Conservation (phyloP, 2,888 invertebrate species). For the Crematogaster levior region DNA sequence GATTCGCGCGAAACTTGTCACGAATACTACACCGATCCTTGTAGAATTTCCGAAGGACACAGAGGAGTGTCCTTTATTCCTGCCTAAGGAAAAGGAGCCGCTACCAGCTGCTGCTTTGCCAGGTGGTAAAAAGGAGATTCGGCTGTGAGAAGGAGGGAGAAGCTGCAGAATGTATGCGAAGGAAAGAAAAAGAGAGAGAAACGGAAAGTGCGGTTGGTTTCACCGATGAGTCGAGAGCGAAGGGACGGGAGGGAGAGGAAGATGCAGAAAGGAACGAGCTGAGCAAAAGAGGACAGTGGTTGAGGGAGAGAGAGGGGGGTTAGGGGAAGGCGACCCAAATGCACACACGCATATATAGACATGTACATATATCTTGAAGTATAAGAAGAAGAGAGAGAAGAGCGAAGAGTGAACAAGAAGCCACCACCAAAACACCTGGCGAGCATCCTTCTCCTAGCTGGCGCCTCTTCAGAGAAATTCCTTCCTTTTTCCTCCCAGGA, state of each 20-base stretch:
- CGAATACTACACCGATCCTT: slow-evolving; percentile 45
- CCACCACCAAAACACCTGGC: slow-evolving; percentile 79
- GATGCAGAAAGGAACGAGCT: slow-evolving; percentile 14
- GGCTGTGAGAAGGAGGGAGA: slow-evolving; percentile 30
- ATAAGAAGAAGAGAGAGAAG: slow-evolving; percentile 45
- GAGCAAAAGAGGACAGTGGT: slow-evolving; percentile 33
- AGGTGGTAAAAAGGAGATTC: slow-evolving; percentile 74
- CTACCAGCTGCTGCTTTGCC: slow-evolving; percentile 77
- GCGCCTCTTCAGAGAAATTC: slow-evolving; percentile 76
- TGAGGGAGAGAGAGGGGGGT: slow-evolving; percentile 39
- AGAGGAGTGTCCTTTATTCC: slow-evolving; percentile 65
- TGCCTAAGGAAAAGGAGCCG: slow-evolving; percentile 61
- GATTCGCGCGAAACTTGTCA: slow-evolving; percentile 28
- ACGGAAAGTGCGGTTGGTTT: slow-evolving; percentile 41
- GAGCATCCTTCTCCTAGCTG: slow-evolving; percentile 77
- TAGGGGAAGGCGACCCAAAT: slow-evolving; percentile 34
- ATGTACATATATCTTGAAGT: background rate
- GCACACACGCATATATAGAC: background rate
- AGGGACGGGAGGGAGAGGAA: background rate
- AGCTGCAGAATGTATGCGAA: slow-evolving; percentile 10
- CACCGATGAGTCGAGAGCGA: background rate
- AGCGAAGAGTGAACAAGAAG: slow-evolving; percentile 53
- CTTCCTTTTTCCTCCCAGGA: slow-evolving; percentile 74
- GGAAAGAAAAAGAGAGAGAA: slow-evolving; percentile 22
- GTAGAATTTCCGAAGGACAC: slow-evolving; percentile 62